These are phyloP conservation scores for Regulus satrapa DNA, from an alignment of 2,113 vertebrate genomes.

Conservation along the genomic window DNA sequence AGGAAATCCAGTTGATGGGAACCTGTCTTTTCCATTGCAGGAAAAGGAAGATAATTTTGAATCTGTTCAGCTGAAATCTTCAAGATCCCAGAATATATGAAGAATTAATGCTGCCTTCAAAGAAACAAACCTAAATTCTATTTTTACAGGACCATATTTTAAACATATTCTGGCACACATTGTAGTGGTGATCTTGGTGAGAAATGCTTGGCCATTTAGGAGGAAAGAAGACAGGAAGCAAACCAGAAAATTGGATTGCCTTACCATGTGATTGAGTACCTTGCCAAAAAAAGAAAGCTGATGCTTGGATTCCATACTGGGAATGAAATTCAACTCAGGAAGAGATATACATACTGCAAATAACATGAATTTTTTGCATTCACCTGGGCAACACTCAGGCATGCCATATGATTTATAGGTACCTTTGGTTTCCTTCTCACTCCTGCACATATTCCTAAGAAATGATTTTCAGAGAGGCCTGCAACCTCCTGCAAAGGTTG, in stretches of 20 bases:
- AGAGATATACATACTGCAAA: conserved; percentile 65
- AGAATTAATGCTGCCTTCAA: conserved; percentile 60
- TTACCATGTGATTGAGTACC: conserved; percentile 67
- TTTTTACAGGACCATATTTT: conserved; percentile 67
- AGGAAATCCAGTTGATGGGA: neutral
- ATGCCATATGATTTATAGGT: conserved; percentile 62
- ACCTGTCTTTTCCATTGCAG: conserved; percentile 72
- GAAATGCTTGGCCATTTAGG: conserved; percentile 16
- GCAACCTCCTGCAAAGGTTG: neutral
- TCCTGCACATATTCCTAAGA: neutral
- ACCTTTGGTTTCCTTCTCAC: conserved; percentile 53
- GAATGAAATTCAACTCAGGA: conserved; percentile 80
- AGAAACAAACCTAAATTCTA: conserved; percentile 63
- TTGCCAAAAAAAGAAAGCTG: conserved; percentile 73
- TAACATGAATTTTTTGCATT: conserved; percentile 54
- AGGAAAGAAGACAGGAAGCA: conserved; percentile 44
- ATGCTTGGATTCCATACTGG: conserved; percentile 60
- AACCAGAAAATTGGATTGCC: conserved; percentile 67
- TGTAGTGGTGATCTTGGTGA: conserved; percentile 50
- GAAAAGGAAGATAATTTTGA: conserved; percentile 89
- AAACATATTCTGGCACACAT: conserved; percentile 57
- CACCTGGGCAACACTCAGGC: conserved; percentile 62
- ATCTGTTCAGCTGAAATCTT: conserved; percentile 92
- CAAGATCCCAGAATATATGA: conserved; percentile 85
- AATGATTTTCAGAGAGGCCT: conserved; percentile 45